Conservation (phyloP, 2,888 invertebrate species). For the Cheiracanthium punctorium region DNA sequence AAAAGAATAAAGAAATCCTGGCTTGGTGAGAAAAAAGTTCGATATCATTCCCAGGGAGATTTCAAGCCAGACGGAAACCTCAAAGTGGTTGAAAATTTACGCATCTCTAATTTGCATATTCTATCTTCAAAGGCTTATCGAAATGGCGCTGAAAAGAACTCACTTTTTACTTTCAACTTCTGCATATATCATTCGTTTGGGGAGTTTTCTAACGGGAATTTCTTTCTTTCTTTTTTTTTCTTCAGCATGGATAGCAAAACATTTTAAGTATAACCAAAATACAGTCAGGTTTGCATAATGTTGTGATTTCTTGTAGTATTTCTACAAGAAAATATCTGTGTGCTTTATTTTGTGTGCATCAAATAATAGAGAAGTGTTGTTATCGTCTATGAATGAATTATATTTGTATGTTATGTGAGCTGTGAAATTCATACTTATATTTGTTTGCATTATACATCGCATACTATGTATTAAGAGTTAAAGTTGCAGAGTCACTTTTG, state of each 20-base stretch:
- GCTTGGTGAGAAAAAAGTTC: not conserved
- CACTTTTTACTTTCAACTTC: not conserved
- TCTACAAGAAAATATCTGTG: too few species aligned
- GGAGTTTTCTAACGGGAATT: not conserved
- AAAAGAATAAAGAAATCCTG: too few species aligned
- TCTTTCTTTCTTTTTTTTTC: not conserved
- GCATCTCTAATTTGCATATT: not conserved
- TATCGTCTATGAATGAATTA: too few species aligned
- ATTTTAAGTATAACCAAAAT: not conserved
- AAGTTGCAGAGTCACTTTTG: too few species aligned
- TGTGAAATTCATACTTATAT: too few species aligned
- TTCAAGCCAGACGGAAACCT: not conserved
- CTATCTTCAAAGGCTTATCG: not conserved
- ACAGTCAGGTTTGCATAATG: too few species aligned
- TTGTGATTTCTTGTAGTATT: too few species aligned
- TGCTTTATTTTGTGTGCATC: too few species aligned
- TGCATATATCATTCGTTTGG: not conserved
- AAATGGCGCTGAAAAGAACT: not conserved
- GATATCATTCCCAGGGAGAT: not conserved
- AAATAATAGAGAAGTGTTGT: too few species aligned
- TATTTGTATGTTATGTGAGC: too few species aligned
- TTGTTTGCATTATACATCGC: too few species aligned
- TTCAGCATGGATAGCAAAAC: not conserved
- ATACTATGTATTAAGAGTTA: too few species aligned
- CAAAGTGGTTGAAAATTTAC: slow-evolving; percentile 4